Evolutionary conservation across 2,113 vertebrate species (phyloP), one percentile per base, ranked within the genome.

Genomic region (Sylvietta virens): DNA sequence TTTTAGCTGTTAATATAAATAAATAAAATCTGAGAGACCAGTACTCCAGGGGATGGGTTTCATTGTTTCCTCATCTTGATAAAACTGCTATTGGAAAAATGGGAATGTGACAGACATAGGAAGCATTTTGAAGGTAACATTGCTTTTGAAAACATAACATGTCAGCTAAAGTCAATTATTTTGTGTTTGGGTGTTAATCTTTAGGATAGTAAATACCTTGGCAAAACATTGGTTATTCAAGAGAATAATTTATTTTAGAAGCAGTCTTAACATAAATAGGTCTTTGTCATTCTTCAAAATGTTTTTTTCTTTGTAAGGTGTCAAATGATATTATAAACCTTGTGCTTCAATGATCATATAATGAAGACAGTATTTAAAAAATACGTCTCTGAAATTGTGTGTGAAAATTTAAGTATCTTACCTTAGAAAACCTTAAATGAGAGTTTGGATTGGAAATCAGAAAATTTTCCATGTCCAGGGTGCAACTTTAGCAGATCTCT

Each of bases 71-170:
- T 13, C 31, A 15, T 51, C 39, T 51, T 44, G 27, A 67, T 74
- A 51, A 88, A 93, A 30, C 26, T 71, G 10, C 47, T 60, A 13
- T 1, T 80, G 53, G 24, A 35, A 58, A 72, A 30, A 15, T 39
- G 9, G 50, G 66, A 28, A 21, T 69, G 79, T n/a, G 13, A 74
- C 42, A 48, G 16, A 31, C 11, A 7, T 5, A 37, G 39, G 15
- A 56, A 73, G 6, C 4, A 11, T 61, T 69, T 60, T 31, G 79
- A 83, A 70, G 37, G 17, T 31, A 47, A 7, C 15, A 3, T 33
- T 79, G 31, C 26, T 62, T 19, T 70, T 87, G 42, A 66, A 77
- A 86, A 61, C 0, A 0, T 19, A 7, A 18, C 0, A 1, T 0
- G 0, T 87, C 39, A 81, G 56, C 42, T 39, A n/a, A 93, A 67